phyloP scores from a whole-genome alignment of 2,888 invertebrate genomes.

The Ctenicera cuprea region DNA sequence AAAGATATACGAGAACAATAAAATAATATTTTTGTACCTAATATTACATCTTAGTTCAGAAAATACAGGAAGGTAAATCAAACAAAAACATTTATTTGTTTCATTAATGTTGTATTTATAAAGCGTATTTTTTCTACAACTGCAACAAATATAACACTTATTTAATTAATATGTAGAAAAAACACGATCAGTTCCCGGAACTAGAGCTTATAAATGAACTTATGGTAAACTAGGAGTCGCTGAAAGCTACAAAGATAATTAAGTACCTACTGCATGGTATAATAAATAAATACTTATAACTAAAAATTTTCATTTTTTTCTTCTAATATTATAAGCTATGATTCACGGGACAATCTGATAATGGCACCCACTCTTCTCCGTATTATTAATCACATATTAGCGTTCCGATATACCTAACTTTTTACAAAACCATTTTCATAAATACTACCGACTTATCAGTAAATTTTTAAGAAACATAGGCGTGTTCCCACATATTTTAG shows the following conservation, averaged over 20 bases:
- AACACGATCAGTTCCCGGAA: slow-evolving; percentile 50
- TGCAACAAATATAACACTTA: neutral
- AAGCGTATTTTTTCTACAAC: slow-evolving; percentile 16
- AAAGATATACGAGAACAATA: too few relatives aligned
- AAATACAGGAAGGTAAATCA: neutral
- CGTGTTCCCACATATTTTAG: too few relatives aligned
- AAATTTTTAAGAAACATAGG: neutral
- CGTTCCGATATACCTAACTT: neutral
- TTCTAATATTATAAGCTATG: slow-evolving; percentile 56
- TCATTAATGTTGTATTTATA: slow-evolving; percentile 24
- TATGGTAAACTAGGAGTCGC: neutral
- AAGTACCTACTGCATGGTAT: neutral
- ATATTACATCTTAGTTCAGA: too few relatives aligned
- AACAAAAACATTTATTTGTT: slow-evolving; percentile 1
- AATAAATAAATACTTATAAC: slow-evolving; percentile 49
- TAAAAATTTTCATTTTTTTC: slow-evolving; percentile 26
- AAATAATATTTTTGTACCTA: too few relatives aligned
- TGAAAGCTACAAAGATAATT: neutral
- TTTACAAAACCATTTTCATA: too few relatives aligned
- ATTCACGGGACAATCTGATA: slow-evolving; percentile 55
- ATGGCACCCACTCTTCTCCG: slow-evolving; percentile 44
- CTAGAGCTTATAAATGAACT: slow-evolving; percentile 54
- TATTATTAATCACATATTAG: slow-evolving; percentile 35
- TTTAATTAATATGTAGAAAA: slow-evolving; percentile 14
- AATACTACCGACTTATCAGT: too few relatives aligned